These are phyloP conservation scores for Drosophila picticornis DNA, from an alignment of 2,888 invertebrate species.

Conservation along the genomic window DNA sequence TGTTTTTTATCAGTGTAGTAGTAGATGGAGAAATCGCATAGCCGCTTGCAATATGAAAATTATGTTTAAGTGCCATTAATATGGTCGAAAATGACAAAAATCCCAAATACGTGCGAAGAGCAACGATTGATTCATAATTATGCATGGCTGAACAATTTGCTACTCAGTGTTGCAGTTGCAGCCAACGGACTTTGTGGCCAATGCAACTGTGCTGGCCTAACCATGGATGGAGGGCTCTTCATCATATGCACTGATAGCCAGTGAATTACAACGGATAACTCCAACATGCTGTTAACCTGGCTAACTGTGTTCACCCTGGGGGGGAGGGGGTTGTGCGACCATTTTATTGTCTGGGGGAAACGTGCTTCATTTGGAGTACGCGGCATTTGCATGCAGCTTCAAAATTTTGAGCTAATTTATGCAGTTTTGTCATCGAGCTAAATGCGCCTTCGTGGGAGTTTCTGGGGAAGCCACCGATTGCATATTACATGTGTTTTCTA, in stretches of 20 bases:
- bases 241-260: constrained; percentile 45
- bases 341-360: constrained; percentile 20
- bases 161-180: constrained; percentile 36
- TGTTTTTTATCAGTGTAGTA: background rate
- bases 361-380: constrained; percentile 64
- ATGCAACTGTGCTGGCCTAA: background rate
- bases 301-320: constrained; percentile 5
- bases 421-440: constrained; percentile 41
- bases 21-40: background rate
- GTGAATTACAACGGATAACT: constrained; percentile 41
- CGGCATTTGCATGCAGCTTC: constrained; percentile 60
- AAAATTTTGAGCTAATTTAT: constrained; percentile 61
- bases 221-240: constrained; percentile 38
- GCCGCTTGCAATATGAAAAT: constrained; percentile 52
- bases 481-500: background rate
- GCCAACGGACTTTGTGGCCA: constrained; percentile 4
- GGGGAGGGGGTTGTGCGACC: background rate
- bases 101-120: constrained; percentile 75
- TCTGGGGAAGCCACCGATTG: constrained; percentile 1
- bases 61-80: constrained; percentile 21
- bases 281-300: constrained; percentile 36
- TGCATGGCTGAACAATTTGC: constrained; percentile 49
- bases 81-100: constrained; percentile 52
- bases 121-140: constrained; percentile 60
- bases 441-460: constrained; percentile 31